Evolutionary conservation across 1,140 invertebrate species (phyloP).

Genomic region (Saccostrea glomerata): DNA sequence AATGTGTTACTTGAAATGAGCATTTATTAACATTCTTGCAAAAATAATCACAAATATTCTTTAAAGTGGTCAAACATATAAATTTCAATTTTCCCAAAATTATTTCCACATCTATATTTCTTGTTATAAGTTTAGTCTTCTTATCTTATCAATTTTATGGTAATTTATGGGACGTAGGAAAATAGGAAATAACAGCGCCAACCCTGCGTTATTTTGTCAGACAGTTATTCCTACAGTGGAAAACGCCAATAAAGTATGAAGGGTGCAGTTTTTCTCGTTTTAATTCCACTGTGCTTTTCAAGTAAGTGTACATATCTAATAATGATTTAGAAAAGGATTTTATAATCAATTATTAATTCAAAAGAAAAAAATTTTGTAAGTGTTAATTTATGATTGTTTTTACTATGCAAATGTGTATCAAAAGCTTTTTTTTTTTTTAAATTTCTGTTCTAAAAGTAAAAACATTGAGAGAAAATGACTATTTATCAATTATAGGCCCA

Average conservation of each 20-base stretch:
- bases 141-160: slow-evolving; percentile 15
- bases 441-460: no score
- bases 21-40: no score
- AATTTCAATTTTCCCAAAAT: neutral
- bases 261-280: neutral
- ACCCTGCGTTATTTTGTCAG: neutral
- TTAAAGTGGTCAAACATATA: neutral
- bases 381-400: no score
- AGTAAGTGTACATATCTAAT: neutral
- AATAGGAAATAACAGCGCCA: neutral
- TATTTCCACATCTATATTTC: neutral
- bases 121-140: neutral
- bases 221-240: neutral
- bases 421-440: no score
- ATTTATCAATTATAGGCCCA: neutral
- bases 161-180: neutral
- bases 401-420: no score
- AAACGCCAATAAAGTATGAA: neutral
- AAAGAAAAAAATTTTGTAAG: neutral
- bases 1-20: no score
- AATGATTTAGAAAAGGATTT: neutral
- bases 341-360: neutral
- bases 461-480: no score
- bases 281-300: slow-evolving; percentile 17
- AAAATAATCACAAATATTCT: neutral